A percentile compares a stretch with the other conserved stretches of the same genome.
Conservation (phyloP, 2,113 vertebrate genomes). For the Chrysochloris asiatica region DNA sequence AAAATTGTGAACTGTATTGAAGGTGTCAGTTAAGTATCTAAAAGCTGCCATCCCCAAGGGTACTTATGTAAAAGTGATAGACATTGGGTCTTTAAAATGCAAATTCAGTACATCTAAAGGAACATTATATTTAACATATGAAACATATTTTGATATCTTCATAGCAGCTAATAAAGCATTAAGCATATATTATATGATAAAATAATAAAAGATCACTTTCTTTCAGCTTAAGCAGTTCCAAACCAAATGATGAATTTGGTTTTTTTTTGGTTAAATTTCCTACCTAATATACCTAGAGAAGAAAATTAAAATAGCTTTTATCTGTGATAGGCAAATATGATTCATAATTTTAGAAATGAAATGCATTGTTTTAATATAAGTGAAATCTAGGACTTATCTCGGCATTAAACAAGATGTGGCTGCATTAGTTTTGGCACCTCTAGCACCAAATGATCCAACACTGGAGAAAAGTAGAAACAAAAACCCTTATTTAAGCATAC, state of each 20-base stretch:
- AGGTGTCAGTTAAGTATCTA: not conserved
- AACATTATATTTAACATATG: constrained; percentile 60
- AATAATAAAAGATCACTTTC: constrained; percentile 66
- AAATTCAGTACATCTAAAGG: constrained; percentile 71
- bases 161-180: constrained; percentile 67
- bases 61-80: constrained; percentile 16
- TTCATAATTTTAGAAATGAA: constrained; percentile 49
- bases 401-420: not conserved
- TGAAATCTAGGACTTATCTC: not conserved
- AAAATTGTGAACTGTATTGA: not conserved
- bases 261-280: constrained; percentile 18
- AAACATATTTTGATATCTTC: constrained; percentile 66
- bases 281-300: not conserved
- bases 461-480: not conserved
- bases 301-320: constrained; percentile 36
- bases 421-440: not conserved
- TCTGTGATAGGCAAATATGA: not conserved
- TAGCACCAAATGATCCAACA: not conserved
- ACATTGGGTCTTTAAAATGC: constrained; percentile 62
- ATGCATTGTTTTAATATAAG: not conserved
- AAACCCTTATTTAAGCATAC: not conserved
- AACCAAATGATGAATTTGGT: not conserved
- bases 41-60: not conserved
- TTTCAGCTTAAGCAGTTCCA: constrained; percentile 47
- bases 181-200: constrained; percentile 68